These are phyloP conservation scores for Petrocephalus schoutedeni DNA, from an alignment of 2,797 vertebrate genomes.

Conservation along the genomic window DNA sequence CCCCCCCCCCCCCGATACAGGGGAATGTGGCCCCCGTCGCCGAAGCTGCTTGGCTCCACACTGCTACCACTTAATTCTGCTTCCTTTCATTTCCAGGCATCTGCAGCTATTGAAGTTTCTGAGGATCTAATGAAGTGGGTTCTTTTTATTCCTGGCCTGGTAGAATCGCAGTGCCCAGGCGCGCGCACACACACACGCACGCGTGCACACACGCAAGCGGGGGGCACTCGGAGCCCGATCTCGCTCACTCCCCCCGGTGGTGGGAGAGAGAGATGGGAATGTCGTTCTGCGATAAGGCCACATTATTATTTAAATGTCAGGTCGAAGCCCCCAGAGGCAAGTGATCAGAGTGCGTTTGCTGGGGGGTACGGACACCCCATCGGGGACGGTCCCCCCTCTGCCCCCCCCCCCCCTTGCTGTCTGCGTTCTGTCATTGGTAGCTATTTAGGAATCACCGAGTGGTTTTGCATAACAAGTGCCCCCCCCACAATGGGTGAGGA, in stretches of 20 bases:
- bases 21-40: neutral
- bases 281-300: neutral
- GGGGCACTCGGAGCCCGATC: neutral
- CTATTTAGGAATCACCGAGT: neutral
- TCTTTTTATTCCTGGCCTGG: neutral
- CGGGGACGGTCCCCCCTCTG: neutral
- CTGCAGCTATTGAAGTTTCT: neutral
- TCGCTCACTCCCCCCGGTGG: neutral
- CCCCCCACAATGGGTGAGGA: neutral
- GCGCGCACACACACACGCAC: neutral
- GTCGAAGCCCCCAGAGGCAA: neutral
- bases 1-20: no score
- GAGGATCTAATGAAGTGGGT: neutral
- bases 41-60: neutral
- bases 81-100: neutral
- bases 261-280: no score
- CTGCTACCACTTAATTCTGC: neutral
- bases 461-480: neutral
- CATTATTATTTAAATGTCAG: neutral
- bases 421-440: neutral
- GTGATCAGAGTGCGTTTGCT: neutral
- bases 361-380: neutral
- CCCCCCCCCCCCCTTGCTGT: neutral
- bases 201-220: neutral
- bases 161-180: neutral